Evolutionary conservation across 2,113 vertebrate species (phyloP).

Genomic region (Pangasianodon hypophthalmus): DNA sequence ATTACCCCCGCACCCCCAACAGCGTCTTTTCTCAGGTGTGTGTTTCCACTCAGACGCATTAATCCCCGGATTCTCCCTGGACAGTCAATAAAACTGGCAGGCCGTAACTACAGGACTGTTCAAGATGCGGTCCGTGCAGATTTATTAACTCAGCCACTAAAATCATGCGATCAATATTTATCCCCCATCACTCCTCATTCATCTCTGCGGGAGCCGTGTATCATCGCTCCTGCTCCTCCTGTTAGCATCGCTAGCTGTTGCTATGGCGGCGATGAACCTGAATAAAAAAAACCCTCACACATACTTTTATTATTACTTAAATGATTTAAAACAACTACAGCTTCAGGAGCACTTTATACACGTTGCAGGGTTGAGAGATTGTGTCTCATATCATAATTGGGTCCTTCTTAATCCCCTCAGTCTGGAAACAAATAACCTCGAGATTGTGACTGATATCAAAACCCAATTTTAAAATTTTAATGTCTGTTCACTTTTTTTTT

Average conservation of each 20-base stretch:
- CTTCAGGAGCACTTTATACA: background rate
- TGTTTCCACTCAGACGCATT: conserved; percentile 4
- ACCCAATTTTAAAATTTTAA: background rate
- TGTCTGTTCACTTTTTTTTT: background rate
- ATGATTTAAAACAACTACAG: background rate
- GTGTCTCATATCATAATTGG: background rate
- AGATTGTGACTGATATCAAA: background rate
- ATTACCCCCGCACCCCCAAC: background rate
- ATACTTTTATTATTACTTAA: background rate
- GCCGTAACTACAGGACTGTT: background rate
- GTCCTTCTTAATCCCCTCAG: background rate
- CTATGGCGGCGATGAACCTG: too few species aligned
- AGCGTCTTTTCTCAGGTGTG: background rate
- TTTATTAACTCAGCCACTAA: conserved; percentile 22
- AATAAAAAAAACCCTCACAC: background rate
- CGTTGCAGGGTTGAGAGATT: background rate
- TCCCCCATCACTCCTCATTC: background rate
- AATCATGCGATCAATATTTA: conserved; percentile 12
- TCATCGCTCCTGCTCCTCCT: background rate
- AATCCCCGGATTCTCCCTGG: background rate
- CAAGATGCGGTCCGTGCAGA: background rate
- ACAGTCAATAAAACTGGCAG: conserved; percentile 2
- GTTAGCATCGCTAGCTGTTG: conserved; percentile 5
- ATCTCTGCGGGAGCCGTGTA: background rate
- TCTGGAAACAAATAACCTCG: background rate